Conservation (phyloP, 2,888 invertebrate species). For the Eretmocerus hayati region DNA sequence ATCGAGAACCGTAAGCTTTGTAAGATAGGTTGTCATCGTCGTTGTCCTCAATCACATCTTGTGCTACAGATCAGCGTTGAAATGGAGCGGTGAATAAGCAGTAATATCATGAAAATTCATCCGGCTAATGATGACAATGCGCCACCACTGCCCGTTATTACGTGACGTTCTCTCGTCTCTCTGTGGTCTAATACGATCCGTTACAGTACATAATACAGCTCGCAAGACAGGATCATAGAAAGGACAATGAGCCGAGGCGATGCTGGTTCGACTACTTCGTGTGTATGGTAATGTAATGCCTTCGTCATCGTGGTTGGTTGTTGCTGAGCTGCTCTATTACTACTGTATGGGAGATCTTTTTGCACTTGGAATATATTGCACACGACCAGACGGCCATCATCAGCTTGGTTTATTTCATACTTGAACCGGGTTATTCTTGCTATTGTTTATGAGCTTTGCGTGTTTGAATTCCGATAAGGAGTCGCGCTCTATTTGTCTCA, state of each 20-base stretch:
- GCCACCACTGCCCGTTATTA: constrained; percentile 4
- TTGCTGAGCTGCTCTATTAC: no score
- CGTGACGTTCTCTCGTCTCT: constrained; percentile 12
- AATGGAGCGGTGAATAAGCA: neutral
- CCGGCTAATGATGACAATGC: constrained; percentile 13
- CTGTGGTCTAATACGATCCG: constrained; percentile 6
- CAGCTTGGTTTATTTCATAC: no score
- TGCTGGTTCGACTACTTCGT: no score
- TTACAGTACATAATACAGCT: no score
- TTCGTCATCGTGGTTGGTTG: neutral
- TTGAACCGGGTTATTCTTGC: no score
- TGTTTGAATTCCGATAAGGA: neutral
- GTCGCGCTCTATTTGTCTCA: constrained; percentile 18
- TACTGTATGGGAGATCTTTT: no score
- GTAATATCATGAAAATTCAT: constrained; percentile 18
- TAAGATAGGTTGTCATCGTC: no score
- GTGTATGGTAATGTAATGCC: neutral
- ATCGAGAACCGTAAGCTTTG: no score
- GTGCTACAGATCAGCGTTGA: neutral
- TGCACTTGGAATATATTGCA: no score
- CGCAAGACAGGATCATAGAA: no score
- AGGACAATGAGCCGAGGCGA: neutral
- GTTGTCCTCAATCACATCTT: neutral
- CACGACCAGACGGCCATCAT: no score
- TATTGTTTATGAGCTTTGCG: constrained; percentile 1